phyloP scores from a whole-genome alignment of 2,797 vertebrate species.

The Neostethus bicornis region DNA sequence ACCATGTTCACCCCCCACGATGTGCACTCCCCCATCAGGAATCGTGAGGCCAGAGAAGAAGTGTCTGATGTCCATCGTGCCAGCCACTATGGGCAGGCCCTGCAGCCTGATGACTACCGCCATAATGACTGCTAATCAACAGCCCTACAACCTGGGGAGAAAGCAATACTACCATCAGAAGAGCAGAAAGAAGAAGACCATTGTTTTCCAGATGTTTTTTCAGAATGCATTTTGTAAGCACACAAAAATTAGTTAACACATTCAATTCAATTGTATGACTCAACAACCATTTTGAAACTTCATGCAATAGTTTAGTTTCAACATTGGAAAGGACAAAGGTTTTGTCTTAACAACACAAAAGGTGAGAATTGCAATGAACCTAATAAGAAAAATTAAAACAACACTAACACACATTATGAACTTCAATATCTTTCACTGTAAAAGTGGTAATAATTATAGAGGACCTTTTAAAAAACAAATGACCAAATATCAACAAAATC shows the following conservation, averaged over 20 bases:
- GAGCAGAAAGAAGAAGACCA: constrained; percentile 48
- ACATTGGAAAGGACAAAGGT: constrained; percentile 61
- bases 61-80: constrained; percentile 99
- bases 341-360: constrained; percentile 2
- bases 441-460: constrained; percentile 7
- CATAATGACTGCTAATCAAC: constrained; percentile 91
- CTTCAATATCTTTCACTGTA: constrained; percentile 1
- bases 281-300: not conserved
- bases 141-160: constrained; percentile 94
- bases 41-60: constrained; percentile 99
- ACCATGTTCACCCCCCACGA: constrained; percentile 99
- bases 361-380: constrained; percentile 4
- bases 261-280: no score
- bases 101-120: constrained; percentile 99
- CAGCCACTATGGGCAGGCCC: constrained; percentile 99
- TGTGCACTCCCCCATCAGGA: constrained; percentile 99
- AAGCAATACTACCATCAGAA: constrained; percentile 94
- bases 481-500: not conserved
- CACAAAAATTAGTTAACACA: constrained; percentile 7
- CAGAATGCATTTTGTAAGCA: not conserved
- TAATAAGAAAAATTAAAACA: constrained; percentile 6
- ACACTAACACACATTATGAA: constrained; percentile 1
- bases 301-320: constrained; percentile 3
- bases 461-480: constrained; percentile 7
- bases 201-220: constrained; percentile 62